Base-by-base conservation (phyloP, 2,888 invertebrate species). In the Syrista parreyssii region DNA sequence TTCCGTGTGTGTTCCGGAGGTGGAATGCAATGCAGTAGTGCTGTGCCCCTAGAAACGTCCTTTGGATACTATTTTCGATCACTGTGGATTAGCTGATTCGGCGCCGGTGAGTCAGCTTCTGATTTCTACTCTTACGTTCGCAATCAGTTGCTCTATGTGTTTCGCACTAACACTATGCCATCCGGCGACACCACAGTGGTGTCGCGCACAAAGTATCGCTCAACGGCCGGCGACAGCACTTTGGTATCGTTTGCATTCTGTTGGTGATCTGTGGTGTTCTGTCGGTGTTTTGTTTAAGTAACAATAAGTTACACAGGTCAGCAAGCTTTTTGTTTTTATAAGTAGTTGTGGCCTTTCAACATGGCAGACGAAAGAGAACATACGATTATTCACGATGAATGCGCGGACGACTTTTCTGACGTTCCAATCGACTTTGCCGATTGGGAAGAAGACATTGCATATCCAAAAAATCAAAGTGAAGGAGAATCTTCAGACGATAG, bases 351-450 rank as follows among this genome's bases (percentile, higher is more conserved):
- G 74, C 77, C 75, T 31, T 78, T 78, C 32, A 78, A 74, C 72
- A 68, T 75, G 77, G 77, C 77, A 78, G 23, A 40, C 75, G 77
- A 78, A 77, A 34, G 74, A 77, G 77, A 74, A 69, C 71, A 78
- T 40, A 69, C 77, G 15, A 34, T 34, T 34, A 34, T 34, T 34
- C 34, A 34, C 34, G 34, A 34, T 34, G 34, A 34, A 34, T 78
- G 75, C 78, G 75, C 73, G 75, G 75, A 78, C 73, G 32, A 75
- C 32, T 78, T 75, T 33, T 78, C 75, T 68, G 75, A 78, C 75
- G 75, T 78, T 68, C 76, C 78, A 78, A 35, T 73, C 34, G 75
- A 78, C 68, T 68, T 78, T 72, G 75, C 68, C 30, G 78, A 78
- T 75, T 75, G 68, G 68, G 75, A 77, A 79, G 73, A 78, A 75